Conservation (phyloP, 2,797 vertebrate species). For the Buphagus erythrorhynchus region DNA sequence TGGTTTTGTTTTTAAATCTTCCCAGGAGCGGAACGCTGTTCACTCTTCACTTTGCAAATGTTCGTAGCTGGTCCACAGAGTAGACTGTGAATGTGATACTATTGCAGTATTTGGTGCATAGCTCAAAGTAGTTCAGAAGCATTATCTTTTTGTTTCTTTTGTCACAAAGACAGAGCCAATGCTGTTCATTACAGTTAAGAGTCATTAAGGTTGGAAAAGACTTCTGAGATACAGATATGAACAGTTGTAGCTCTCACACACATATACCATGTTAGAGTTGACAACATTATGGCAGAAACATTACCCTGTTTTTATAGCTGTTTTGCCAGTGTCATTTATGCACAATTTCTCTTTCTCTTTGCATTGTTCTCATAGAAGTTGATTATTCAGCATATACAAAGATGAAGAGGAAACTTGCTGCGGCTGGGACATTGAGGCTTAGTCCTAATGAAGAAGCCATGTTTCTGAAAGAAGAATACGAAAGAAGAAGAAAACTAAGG, state of each 20-base stretch:
- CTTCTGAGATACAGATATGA: rapidly evolving
- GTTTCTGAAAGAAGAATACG: slow-evolving; percentile 87
- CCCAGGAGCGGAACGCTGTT: neutral
- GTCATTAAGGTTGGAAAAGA: neutral
- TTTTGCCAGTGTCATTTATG: neutral
- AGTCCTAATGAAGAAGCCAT: slow-evolving; percentile 94
- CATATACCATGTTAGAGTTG: neutral
- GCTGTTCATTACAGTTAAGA: neutral
- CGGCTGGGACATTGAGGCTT: slow-evolving; percentile 74
- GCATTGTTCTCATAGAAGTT: neutral
- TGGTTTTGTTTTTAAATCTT: neutral
- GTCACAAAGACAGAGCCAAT: neutral
- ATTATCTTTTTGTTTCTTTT: neutral
- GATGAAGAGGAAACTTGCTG: slow-evolving; percentile 86
- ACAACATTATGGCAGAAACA: neutral
- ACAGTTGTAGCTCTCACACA: neutral
- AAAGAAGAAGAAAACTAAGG: slow-evolving; percentile 89
- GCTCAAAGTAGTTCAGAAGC: neutral
- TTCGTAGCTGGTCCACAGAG: neutral
- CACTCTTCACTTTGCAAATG: rapidly evolving
- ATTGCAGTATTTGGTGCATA: neutral
- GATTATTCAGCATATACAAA: neutral
- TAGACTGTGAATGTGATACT: too few relatives aligned
- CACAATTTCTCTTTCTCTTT: neutral
- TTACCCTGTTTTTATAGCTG: neutral